Percentiles rank a stretch among this genome's conserved stretches.
Evolutionary conservation across 2,797 vertebrate genomes (phyloP).

Genomic region (Hafferia zeledoni): DNA sequence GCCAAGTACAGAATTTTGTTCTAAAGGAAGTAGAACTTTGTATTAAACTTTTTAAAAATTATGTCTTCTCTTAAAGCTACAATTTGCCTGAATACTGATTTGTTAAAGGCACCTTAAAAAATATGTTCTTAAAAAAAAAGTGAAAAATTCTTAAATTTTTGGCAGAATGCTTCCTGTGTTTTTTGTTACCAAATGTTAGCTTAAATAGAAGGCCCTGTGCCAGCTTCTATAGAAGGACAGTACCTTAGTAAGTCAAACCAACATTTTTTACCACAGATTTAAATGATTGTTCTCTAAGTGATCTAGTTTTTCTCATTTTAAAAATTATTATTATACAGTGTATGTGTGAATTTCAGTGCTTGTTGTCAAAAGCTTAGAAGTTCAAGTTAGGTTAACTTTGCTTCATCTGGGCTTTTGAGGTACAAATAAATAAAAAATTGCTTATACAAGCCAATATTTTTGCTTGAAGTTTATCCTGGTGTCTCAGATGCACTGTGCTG

Average conservation of each 20-base stretch:
- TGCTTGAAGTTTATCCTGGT: neutral
- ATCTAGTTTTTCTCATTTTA: neutral
- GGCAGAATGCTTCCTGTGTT: neutral
- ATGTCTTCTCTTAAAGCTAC: neutral
- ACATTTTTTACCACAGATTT: neutral
- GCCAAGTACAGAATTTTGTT: neutral
- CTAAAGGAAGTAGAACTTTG: neutral
- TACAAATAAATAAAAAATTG: neutral
- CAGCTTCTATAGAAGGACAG: neutral
- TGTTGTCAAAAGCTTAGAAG: neutral
- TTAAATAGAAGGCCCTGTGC: neutral
- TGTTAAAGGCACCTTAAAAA: neutral
- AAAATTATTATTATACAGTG: neutral
- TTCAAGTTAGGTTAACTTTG: neutral
- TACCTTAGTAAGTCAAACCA: neutral
- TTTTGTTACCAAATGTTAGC: neutral
- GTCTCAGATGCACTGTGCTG: neutral
- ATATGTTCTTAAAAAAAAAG: neutral
- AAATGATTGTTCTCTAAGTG: neutral
- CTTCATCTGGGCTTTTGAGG: neutral
- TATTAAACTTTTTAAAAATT: neutral
- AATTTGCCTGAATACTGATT: neutral
- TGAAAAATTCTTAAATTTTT: neutral
- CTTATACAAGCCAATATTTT: neutral
- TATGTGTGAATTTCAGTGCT: neutral